Conservation (phyloP, 1,140 invertebrate species). For the Drosophila pandora region DNA sequence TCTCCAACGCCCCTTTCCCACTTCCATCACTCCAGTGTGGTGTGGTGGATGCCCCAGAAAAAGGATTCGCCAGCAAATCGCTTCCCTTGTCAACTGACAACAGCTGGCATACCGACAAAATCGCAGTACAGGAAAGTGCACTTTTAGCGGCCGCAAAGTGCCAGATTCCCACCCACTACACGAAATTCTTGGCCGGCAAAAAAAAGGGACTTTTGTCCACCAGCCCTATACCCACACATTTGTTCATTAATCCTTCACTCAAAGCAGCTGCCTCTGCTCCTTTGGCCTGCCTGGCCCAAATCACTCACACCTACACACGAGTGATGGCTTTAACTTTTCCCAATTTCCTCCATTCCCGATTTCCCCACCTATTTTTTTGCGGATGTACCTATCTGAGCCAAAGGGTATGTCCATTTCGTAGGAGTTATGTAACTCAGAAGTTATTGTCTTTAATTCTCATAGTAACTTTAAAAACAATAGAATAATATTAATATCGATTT, state of each 20-base stretch:
- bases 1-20: neutral
- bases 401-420: neutral
- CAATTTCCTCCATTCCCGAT: slow-evolving; percentile 31
- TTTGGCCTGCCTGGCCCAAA: slow-evolving; percentile 49
- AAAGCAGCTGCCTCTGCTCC: slow-evolving; percentile 51
- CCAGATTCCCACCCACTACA: slow-evolving; percentile 22
- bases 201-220: slow-evolving; percentile 15
- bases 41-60: slow-evolving; percentile 42
- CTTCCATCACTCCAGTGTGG: neutral
- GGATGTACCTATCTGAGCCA: neutral
- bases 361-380: slow-evolving; percentile 9
- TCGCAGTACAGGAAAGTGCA: slow-evolving; percentile 72
- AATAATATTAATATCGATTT: too few relatives aligned
- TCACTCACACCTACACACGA: slow-evolving; percentile 61
- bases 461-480: too few relatives aligned
- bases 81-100: slow-evolving; percentile 55
- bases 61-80: slow-evolving; percentile 39
- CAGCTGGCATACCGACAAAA: slow-evolving; percentile 57
- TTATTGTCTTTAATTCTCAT: too few relatives aligned
- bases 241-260: slow-evolving; percentile 79
- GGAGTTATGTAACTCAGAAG: neutral
- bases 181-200: neutral
- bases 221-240: slow-evolving; percentile 31
- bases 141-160: slow-evolving; percentile 71
- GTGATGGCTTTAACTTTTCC: slow-evolving; percentile 41